Conservation (phyloP, 1,140 invertebrate genomes). For the Zaprionus gabonicus region DNA sequence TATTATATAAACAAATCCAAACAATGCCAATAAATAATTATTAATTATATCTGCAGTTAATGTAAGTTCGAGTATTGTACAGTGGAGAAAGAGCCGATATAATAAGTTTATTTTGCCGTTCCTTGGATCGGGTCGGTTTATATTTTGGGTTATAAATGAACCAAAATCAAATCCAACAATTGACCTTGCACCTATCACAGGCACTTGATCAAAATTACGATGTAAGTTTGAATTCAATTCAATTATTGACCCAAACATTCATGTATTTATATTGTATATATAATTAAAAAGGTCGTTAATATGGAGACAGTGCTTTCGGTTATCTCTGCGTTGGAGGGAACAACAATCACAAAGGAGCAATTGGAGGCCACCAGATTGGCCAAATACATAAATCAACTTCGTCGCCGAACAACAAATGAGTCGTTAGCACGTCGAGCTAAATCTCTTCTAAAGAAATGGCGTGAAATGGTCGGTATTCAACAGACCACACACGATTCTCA, state of each 20-base stretch:
- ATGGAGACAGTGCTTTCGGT: constrained; percentile 96
- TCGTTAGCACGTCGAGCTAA: constrained; percentile 94
- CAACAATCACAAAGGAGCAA: constrained; percentile 96
- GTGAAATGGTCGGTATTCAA: constrained; percentile 88
- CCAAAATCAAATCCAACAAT: constrained; percentile 85
- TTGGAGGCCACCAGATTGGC: constrained; percentile 96
- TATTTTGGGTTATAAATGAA: constrained; percentile 74
- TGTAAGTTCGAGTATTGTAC: constrained; percentile 23
- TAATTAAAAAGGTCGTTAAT: constrained; percentile 92
- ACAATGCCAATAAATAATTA: neutral
- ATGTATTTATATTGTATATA: neutral
- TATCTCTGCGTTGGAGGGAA: constrained; percentile 95
- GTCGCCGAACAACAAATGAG: constrained; percentile 92
- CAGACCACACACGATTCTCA: constrained; percentile 58
- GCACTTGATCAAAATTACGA: constrained; percentile 89
- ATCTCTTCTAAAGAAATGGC: constrained; percentile 95
- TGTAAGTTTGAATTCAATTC: constrained; percentile 85
- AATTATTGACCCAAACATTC: neutral
- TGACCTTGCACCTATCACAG: constrained; percentile 88
- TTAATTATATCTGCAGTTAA: constrained; percentile 22
- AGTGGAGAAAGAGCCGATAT: constrained; percentile 12
- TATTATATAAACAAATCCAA: neutral
- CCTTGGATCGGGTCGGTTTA: constrained; percentile 43
- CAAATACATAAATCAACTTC: constrained; percentile 96
- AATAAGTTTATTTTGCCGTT: constrained; percentile 33